phyloP scores from a whole-genome alignment of 2,797 vertebrate genomes.

The Cirrhinus mrigala region DNA sequence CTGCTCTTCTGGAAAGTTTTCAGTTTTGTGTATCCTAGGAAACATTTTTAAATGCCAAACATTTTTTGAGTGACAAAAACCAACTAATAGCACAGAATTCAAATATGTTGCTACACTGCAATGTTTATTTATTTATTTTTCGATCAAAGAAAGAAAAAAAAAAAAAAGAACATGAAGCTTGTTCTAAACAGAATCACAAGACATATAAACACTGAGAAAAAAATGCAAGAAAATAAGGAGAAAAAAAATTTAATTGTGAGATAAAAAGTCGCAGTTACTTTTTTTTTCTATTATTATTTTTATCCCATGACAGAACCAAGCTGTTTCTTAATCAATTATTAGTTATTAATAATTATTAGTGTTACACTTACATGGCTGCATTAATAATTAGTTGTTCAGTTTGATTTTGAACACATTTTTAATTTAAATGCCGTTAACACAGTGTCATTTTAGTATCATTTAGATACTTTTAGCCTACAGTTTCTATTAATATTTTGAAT shows the following conservation, averaged over 20 bases:
- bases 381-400: neutral
- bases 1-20: neutral
- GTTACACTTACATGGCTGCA: neutral
- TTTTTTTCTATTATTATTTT: no score
- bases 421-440: neutral
- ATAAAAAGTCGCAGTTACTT: no score
- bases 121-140: no score
- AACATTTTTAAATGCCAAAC: neutral
- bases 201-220: no score
- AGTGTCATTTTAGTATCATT: neutral
- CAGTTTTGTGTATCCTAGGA: neutral
- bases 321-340: neutral
- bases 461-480: neutral
- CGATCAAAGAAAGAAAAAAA: no score
- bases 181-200: no score
- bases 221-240: no score
- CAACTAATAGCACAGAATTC: neutral
- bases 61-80: no score
- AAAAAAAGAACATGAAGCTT: no score
- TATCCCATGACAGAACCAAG: no score
- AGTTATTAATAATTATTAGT: neutral
- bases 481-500: neutral
- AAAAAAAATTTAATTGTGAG: no score
- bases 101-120: neutral
- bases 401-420: neutral